Conservation (phyloP, 2,888 invertebrate species). For the Tanytarsus gracilentus region DNA sequence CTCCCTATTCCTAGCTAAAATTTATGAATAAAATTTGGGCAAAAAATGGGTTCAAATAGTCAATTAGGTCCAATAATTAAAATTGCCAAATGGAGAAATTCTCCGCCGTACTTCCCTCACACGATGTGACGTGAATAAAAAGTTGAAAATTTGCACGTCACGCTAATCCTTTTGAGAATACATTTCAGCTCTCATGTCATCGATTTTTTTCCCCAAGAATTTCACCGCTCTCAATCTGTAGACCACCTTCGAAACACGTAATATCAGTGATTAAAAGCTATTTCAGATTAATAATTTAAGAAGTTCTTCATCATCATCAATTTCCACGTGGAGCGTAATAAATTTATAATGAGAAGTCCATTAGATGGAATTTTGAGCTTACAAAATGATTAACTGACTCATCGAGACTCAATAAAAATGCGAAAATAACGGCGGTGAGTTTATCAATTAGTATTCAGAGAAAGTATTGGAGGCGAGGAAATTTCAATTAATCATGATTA, state of each 20-base stretch:
- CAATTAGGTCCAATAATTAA: too few relatives aligned
- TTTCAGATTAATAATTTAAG: not conserved
- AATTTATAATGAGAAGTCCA: too few relatives aligned
- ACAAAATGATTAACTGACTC: not conserved
- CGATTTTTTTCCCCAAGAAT: not conserved
- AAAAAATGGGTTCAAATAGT: too few relatives aligned
- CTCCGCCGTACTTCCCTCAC: too few relatives aligned
- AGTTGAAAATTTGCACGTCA: constrained; percentile 2
- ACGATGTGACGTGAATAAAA: not conserved
- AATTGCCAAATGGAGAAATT: too few relatives aligned
- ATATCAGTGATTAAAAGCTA: not conserved
- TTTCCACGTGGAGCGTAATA: too few relatives aligned
- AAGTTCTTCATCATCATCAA: not conserved
- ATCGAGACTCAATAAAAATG: not conserved
- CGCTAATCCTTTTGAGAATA: constrained; percentile 9
- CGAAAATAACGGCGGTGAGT: too few relatives aligned
- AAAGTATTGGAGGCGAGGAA: not conserved
- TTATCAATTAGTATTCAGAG: constrained; percentile 12
- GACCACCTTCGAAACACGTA: not conserved
- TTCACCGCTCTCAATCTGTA: not conserved
- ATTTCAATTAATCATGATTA: constrained; percentile 13
- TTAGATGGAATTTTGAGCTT: not conserved
- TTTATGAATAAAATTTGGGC: too few relatives aligned
- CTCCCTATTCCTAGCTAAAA: too few relatives aligned
- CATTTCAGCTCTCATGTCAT: not conserved